Evolutionary conservation across 1,140 invertebrate species (phyloP), one percentile per base, ranked within the genome.

Genomic region (Drosophila cardini): DNA sequence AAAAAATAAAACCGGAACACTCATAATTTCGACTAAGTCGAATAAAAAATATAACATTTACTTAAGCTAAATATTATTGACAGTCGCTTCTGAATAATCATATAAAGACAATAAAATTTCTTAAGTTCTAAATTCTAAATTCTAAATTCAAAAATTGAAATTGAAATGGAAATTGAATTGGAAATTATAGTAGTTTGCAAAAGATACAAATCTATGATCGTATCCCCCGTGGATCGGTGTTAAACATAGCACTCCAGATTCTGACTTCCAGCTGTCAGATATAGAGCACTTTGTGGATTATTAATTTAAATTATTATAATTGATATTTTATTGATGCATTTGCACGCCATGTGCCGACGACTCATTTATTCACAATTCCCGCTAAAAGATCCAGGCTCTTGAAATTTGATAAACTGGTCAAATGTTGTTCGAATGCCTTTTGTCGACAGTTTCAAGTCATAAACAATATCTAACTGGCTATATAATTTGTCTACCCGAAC

Each of bases 301-400:
- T 77, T 74, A 74, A 74, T 77, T 77, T 74, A 67, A 77, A 74
- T 77, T 63, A 69, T 76, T 46, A 72, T 72, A 73, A 76, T 73
- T 72, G 63, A 69, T 74, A 77, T 77, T 77, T 77, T 64, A 74
- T 70, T 53, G 30, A 36, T 67, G 70, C 58, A 70, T 64, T 69
- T 63, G 53, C 30, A 42, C 46, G 56, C 42, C 62, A 67, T 72
- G 50, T 68, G 70, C 55, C 34, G 32, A 9, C 34, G 32, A 9
- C 67, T 30, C 36, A 26, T 61, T 36, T 45, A 16, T 50, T 50
- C 36, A 45, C 46, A 21, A 63, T 63, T 52, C 46, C 15, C 15
- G 5, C 10, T 6, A 0, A 34, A 34, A 34, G 21, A 30, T 13
- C 42, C 40, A 62, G 58, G 58, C 58, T 36, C 16, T 55, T 55